phyloP scores from a whole-genome alignment of 2,888 invertebrate genomes.

The Thereva nobilitata region DNA sequence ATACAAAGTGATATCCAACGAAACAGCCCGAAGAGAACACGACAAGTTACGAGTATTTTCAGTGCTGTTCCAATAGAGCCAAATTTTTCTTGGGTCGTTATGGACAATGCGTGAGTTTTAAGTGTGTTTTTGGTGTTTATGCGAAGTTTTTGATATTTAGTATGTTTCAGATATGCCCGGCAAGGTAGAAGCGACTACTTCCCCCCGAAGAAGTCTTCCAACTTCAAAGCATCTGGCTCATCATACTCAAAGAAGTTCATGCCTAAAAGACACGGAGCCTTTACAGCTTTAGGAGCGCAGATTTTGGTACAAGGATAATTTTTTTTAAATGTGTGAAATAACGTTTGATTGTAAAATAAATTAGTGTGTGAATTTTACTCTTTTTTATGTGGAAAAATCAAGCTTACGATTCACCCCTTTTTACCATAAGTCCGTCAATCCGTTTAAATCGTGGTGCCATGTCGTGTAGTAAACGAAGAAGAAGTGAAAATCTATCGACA shows the following conservation, averaged over 20 bases:
- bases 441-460: too few relatives aligned
- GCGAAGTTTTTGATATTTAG: background rate
- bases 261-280: slow-evolving; percentile 15
- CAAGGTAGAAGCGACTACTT: too few relatives aligned
- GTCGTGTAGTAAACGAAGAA: too few relatives aligned
- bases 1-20: too few relatives aligned
- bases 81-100: slow-evolving; percentile 19
- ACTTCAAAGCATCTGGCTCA: background rate
- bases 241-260: slow-evolving; percentile 16
- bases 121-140: background rate
- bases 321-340: slow-evolving; percentile 3
- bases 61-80: slow-evolving; percentile 8
- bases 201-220: slow-evolving; percentile 5
- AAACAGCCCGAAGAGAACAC: slow-evolving; percentile 7
- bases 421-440: too few relatives aligned
- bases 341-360: too few relatives aligned
- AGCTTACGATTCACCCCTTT: too few relatives aligned
- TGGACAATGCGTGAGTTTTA: slow-evolving; percentile 5
- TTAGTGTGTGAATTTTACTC: too few relatives aligned
- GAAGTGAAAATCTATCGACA: too few relatives aligned
- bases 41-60: slow-evolving; percentile 1
- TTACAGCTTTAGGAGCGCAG: slow-evolving; percentile 17
- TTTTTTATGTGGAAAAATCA: too few relatives aligned
- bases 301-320: slow-evolving; percentile 25
- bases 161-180: background rate